phyloP scores from a whole-genome alignment of 1,140 invertebrate species.

The Rhynchophorus ferrugineus region DNA sequence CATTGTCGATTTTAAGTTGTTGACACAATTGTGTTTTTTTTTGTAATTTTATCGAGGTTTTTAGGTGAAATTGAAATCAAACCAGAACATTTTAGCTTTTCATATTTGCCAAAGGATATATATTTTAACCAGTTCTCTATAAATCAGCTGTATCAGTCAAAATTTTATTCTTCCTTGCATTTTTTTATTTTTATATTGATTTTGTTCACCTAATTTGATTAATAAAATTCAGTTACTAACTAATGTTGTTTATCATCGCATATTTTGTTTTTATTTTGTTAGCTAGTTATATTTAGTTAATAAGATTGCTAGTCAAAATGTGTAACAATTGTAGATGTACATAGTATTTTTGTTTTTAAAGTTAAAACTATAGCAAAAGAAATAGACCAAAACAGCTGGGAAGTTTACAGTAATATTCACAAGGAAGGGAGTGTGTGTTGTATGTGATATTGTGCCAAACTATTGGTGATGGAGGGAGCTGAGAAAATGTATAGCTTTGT shows the following conservation, averaged over 20 bases:
- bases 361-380: too few species aligned
- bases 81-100: neutral
- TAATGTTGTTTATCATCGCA: neutral
- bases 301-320: neutral
- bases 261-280: neutral
- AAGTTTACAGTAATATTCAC: neutral
- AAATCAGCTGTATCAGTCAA: neutral
- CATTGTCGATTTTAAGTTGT: conserved; percentile 31
- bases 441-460: neutral
- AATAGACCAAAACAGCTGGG: neutral
- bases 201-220: too few species aligned
- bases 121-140: neutral
- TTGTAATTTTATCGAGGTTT: neutral
- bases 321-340: neutral
- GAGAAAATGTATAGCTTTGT: neutral
- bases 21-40: conserved; percentile 12
- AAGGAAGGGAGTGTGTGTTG: neutral
- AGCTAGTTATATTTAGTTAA: neutral
- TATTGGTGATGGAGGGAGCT: neutral
- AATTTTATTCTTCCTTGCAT: conserved; percentile 1
- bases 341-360: neutral
- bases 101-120: conserved; percentile 1
- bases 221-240: too few species aligned
- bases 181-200: conserved; percentile 4
- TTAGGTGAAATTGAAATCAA: conserved; percentile 15